phyloP scores from a whole-genome alignment of 2,888 invertebrate genomes.

The Caenorhabditis virilis region DNA sequence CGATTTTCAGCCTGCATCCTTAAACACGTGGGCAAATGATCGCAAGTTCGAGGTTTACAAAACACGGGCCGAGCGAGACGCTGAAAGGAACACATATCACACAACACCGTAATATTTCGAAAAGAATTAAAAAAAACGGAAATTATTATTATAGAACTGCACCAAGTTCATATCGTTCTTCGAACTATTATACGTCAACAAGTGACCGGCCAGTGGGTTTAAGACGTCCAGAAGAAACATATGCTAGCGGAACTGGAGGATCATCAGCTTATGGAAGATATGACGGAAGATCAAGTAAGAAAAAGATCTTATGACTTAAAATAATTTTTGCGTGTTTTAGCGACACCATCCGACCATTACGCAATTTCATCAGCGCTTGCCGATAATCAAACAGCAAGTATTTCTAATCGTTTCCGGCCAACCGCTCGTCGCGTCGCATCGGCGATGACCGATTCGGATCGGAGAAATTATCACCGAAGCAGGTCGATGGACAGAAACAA shows the following conservation, averaged over 20 bases:
- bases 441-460: slow-evolving; percentile 49
- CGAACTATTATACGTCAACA: slow-evolving; percentile 34
- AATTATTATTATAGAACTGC: too few species aligned
- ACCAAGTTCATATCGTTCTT: slow-evolving; percentile 40
- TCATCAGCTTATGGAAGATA: slow-evolving; percentile 19
- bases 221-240: slow-evolving; percentile 35
- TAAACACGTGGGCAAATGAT: slow-evolving; percentile 52
- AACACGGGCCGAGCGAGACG: slow-evolving; percentile 65
- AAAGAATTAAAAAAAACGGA: too few species aligned
- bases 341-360: slow-evolving; percentile 35
- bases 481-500: slow-evolving; percentile 54
- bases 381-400: slow-evolving; percentile 27
- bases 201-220: slow-evolving; percentile 45
- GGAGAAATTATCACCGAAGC: slow-evolving; percentile 43
- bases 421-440: slow-evolving; percentile 45
- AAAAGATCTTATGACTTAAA: neutral
- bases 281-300: slow-evolving; percentile 30
- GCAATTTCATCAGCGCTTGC: slow-evolving; percentile 26
- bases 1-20: slow-evolving; percentile 40
- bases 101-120: too few species aligned
- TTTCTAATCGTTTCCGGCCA: slow-evolving; percentile 39
- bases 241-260: too few species aligned
- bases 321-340: slow-evolving; percentile 10
- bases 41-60: slow-evolving; percentile 66
- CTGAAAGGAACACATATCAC: slow-evolving; percentile 46